Base-by-base conservation (phyloP, 35 echinoderm and acorn worm genomes). In the Amphiura filiformis region DNA sequence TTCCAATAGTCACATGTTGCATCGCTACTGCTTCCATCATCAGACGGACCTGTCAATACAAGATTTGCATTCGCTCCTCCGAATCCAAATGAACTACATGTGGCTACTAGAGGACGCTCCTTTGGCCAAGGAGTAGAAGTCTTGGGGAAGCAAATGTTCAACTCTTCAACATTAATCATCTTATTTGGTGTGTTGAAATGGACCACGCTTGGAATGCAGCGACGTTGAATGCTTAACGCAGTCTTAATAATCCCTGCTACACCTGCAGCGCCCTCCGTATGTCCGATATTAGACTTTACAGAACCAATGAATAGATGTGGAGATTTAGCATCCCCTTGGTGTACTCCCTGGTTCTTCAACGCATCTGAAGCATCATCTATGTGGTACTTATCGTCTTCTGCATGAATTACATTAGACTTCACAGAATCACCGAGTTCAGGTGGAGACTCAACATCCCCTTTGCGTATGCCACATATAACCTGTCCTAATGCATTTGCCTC, bases 21-120 rank as follows among this genome's bases (percentile, higher is more conserved):
- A 17, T 79, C 35, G 22, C 26, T 26, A 22, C 23, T 41, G n/a
- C 14, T 56, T 5, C 39, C 5, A 37, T 32, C 32, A 76, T n/a
- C 28, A 35, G 57, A 78, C 30, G 86, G 28, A 0, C 65, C 88
- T 86, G 90, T 83, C 18, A 94, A 76, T 23, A 95, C 75, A 81
- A 91, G 14, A 78, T 95, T 84, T 3, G 92, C 92, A 81, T 94
- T 94, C 5, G 92, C 81, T 2, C 91, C 91, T 2, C 91, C 91
- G 75, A 93, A 93, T 37, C 86, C 91, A 38, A 93, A 93, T 23
- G 86, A 78, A 40, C 81, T 93, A 26, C 86, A 88, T 0, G 78
- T 35, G 7, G 82, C 86, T 4, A 93, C 13, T 17, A 36, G 5
- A 11, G 5, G 1, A 31, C 78, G 13, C 3, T 36, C 78, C 34